Conservation (phyloP, 2,797 vertebrate genomes). For the Alosa sapidissima region DNA sequence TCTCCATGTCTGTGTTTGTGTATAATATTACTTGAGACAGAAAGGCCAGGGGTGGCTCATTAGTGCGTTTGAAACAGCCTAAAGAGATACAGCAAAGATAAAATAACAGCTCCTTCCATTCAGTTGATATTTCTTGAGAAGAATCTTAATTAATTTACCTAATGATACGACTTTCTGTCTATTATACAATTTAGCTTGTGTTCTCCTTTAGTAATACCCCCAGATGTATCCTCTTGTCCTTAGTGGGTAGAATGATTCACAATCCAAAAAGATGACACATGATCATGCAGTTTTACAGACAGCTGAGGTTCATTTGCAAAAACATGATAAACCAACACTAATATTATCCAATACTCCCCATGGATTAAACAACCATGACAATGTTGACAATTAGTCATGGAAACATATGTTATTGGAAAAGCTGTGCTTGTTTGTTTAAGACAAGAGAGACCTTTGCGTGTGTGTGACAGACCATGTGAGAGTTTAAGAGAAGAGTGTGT, state of each 20-base stretch:
- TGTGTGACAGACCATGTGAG: not conserved
- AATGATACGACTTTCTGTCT: not conserved
- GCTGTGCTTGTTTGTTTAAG: not conserved
- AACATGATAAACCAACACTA: constrained; percentile 14
- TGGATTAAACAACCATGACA: not conserved
- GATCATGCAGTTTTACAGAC: not conserved
- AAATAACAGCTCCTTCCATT: not conserved
- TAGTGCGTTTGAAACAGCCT: not conserved
- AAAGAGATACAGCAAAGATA: not conserved
- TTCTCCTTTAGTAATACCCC: not conserved
- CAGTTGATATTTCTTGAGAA: not conserved
- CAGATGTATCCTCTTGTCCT: not conserved
- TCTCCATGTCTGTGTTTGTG: not conserved
- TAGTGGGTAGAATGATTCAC: not conserved
- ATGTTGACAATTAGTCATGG: not conserved
- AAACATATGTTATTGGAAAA: constrained; percentile 20
- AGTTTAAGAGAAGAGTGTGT: not conserved
- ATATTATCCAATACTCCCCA: not conserved
- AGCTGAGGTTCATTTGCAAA: not conserved
- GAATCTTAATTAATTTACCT: not conserved
- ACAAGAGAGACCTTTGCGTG: not conserved
- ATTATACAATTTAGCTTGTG: not conserved
- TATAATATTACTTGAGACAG: not conserved
- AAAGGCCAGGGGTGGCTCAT: not conserved
- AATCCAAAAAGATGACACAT: not conserved